Conservation (phyloP, 1,140 invertebrate genomes). For the Caenorhabditis briggsae region DNA sequence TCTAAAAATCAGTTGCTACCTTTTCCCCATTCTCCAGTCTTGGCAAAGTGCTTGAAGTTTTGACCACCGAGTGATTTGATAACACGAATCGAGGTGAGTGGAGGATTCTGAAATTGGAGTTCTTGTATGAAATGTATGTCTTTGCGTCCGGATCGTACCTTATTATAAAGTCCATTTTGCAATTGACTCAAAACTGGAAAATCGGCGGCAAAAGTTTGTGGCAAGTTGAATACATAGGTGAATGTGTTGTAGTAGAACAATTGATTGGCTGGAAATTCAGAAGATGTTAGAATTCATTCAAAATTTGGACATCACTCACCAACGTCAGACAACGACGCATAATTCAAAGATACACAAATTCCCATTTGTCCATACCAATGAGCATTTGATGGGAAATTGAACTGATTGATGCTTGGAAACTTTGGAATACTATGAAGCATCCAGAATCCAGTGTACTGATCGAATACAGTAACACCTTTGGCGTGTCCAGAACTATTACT, state of each 20-base stretch:
- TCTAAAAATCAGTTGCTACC: neutral
- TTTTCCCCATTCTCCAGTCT: slow-evolving; percentile 63
- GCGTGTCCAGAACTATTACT: slow-evolving; percentile 63
- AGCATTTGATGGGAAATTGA: slow-evolving; percentile 63
- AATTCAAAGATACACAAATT: slow-evolving; percentile 64
- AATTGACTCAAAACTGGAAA: slow-evolving; percentile 48
- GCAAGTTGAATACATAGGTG: slow-evolving; percentile 63
- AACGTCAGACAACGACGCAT: slow-evolving; percentile 47
- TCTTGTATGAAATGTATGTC: neutral
- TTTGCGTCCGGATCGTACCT: neutral
- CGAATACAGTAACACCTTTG: slow-evolving; percentile 63
- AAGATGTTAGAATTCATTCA: neutral
- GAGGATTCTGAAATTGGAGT: neutral
- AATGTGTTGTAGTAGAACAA: slow-evolving; percentile 65
- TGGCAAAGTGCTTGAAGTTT: slow-evolving; percentile 62
- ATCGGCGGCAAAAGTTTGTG: slow-evolving; percentile 23
- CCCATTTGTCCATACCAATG: slow-evolving; percentile 66
- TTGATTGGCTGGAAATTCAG: slow-evolving; percentile 60
- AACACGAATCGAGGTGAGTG: slow-evolving; percentile 18
- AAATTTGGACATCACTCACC: neutral
- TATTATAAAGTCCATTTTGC: slow-evolving; percentile 28
- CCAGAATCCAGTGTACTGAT: slow-evolving; percentile 62
- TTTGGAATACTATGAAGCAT: slow-evolving; percentile 66
- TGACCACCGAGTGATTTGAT: slow-evolving; percentile 45
- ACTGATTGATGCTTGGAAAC: slow-evolving; percentile 60